Percentiles rank a stretch among this genome's conserved stretches.
Evolutionary conservation across 2,797 vertebrate genomes (phyloP).

Genomic region (Onychomys torridus): DNA sequence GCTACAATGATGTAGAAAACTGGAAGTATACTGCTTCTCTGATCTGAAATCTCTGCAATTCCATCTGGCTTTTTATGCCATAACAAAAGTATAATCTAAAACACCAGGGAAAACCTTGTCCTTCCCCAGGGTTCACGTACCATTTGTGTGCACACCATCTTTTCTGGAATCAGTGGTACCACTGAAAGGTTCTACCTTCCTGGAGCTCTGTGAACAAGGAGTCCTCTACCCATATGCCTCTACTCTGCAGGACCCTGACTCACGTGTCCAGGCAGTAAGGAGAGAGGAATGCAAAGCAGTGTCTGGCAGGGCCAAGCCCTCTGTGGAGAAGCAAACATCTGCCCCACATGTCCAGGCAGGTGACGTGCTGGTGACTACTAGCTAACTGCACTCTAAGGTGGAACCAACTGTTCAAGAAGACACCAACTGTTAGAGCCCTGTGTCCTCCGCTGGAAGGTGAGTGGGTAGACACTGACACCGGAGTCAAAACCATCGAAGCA

Average conservation of each 20-base stretch:
- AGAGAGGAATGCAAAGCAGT: background rate
- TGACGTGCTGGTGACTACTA: background rate
- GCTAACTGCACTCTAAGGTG: background rate
- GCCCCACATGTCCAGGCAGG: background rate
- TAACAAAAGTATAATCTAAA: slow-evolving; percentile 17
- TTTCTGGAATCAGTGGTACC: slow-evolving; percentile 3
- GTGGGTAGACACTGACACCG: background rate
- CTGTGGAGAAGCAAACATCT: background rate
- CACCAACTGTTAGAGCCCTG: background rate
- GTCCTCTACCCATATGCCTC: background rate
- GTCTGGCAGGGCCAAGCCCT: background rate
- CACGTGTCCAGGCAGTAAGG: background rate
- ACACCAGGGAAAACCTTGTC: background rate
- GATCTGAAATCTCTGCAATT: background rate
- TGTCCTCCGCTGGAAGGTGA: background rate
- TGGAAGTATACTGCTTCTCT: background rate
- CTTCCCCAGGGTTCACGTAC: background rate
- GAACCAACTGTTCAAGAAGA: background rate
- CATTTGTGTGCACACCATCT: background rate
- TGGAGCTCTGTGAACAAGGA: background rate
- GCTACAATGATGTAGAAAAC: background rate
- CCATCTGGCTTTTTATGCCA: background rate
- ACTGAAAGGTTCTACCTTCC: background rate
- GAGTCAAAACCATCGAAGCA: background rate
- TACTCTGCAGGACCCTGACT: background rate